Percentiles rank a stretch among this genome's conserved stretches.
Evolutionary conservation across 2,113 vertebrate genomes (phyloP).

Genomic region (Clarias batrachus): DNA sequence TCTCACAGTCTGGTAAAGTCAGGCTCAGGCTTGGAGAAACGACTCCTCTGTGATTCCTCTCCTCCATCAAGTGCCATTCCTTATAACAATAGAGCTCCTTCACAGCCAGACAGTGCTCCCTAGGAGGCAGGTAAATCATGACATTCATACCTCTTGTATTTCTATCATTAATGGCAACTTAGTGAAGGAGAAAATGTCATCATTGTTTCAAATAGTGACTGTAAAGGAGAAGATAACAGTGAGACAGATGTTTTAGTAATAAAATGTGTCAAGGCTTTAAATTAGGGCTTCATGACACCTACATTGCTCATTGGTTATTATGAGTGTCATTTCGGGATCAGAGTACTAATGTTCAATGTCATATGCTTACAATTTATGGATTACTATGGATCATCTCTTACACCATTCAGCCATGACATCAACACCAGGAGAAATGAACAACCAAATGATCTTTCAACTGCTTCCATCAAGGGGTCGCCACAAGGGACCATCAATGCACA

Average conservation of each 20-base stretch:
- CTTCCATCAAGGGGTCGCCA: too few relatives aligned
- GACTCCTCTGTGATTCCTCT: conserved; percentile 72
- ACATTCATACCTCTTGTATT: background rate
- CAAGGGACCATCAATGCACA: too few relatives aligned
- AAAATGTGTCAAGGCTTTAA: background rate
- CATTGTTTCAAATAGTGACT: background rate
- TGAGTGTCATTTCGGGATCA: background rate
- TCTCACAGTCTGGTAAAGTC: conserved; percentile 80
- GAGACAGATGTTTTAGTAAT: background rate
- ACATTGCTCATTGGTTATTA: background rate
- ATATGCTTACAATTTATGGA: background rate
- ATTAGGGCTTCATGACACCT: background rate
- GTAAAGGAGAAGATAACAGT: background rate
- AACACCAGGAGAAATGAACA: too few relatives aligned
- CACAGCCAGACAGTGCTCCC: conserved; percentile 92
- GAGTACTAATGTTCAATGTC: background rate
- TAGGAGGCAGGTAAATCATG: conserved; percentile 57
- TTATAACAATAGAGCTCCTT: conserved; percentile 94
- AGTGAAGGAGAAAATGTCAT: background rate
- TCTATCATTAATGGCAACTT: too few relatives aligned
- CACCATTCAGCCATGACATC: too few relatives aligned
- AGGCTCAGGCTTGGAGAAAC: conserved; percentile 70
- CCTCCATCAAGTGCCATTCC: conserved; percentile 82
- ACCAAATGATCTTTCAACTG: too few relatives aligned
- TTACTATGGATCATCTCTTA: background rate